phyloP scores from a whole-genome alignment of 2,113 vertebrate species.

The Morphnarchus princeps region DNA sequence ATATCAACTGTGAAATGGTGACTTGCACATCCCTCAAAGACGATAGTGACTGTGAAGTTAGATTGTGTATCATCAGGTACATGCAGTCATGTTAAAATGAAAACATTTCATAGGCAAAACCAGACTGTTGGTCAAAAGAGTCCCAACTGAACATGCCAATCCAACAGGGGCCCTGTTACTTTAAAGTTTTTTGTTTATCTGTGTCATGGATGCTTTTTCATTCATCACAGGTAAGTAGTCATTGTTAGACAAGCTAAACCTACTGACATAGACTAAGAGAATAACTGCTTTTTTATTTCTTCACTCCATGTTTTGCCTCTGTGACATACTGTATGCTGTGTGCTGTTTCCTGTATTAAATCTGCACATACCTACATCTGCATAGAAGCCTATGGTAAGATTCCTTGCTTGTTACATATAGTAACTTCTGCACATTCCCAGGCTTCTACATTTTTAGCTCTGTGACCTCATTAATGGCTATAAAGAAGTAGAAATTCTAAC shows the following conservation, averaged over 20 bases:
- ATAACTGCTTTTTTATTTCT: conserved; percentile 63
- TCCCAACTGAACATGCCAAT: neutral
- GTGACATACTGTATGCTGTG: conserved; percentile 57
- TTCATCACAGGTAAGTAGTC: conserved; percentile 8
- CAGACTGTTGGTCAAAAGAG: neutral
- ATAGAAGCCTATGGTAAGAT: conserved; percentile 55
- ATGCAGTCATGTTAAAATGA: neutral
- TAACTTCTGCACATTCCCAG: neutral
- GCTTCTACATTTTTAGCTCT: neutral
- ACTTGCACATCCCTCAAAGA: neutral
- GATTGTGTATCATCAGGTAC: neutral
- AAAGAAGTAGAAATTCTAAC: conserved; percentile 17
- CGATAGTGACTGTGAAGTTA: neutral
- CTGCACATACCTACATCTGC: conserved; percentile 43
- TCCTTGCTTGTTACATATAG: conserved; percentile 21
- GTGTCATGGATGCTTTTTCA: neutral
- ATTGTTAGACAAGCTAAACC: conserved; percentile 26
- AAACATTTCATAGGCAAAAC: neutral
- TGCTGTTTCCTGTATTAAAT: conserved; percentile 57
- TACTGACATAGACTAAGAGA: conserved; percentile 3
- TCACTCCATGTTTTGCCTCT: conserved; percentile 61
- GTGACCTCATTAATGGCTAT: neutral
- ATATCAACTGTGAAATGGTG: neutral
- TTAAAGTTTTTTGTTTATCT: neutral
- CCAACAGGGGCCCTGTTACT: neutral